These are phyloP conservation scores for Microplitis mediator DNA, from an alignment of 1,140 invertebrate genomes.

Conservation along the genomic window DNA sequence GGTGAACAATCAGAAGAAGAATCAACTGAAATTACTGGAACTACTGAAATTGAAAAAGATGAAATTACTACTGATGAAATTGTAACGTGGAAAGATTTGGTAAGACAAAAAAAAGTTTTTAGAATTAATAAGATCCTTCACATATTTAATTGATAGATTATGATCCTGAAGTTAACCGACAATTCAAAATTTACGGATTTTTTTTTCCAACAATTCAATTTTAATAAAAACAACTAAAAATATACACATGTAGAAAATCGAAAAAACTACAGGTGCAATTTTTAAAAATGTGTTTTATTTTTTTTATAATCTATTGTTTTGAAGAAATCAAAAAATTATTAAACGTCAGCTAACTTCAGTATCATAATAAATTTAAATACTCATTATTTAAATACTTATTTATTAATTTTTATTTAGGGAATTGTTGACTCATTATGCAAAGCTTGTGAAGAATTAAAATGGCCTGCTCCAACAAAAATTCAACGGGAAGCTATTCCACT, in stretches of 20 bases:
- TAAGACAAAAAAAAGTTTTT: background rate
- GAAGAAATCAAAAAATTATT: no score
- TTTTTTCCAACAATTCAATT: no score
- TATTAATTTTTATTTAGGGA: conserved; percentile 68
- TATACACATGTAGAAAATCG: no score
- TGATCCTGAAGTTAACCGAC: no score
- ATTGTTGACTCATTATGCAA: conserved; percentile 90
- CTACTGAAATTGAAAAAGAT: background rate
- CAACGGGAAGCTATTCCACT: conserved; percentile 92
- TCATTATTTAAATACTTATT: background rate
- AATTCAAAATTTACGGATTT: no score
- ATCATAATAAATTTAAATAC: background rate
- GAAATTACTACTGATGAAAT: background rate
- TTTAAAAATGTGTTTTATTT: no score
- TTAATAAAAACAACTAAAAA: no score
- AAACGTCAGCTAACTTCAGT: no score
- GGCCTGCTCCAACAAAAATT: conserved; percentile 93
- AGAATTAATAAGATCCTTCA: no score
- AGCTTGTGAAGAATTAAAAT: conserved; percentile 90
- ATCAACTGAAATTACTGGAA: background rate
- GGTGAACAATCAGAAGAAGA: background rate
- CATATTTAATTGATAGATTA: background rate
- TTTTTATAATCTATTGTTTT: no score
- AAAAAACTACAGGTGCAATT: no score
- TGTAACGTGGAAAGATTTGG: conserved; percentile 11